These are phyloP conservation scores for Gobio gobio DNA, from an alignment of 2,113 vertebrate species.

Conservation along the genomic window DNA sequence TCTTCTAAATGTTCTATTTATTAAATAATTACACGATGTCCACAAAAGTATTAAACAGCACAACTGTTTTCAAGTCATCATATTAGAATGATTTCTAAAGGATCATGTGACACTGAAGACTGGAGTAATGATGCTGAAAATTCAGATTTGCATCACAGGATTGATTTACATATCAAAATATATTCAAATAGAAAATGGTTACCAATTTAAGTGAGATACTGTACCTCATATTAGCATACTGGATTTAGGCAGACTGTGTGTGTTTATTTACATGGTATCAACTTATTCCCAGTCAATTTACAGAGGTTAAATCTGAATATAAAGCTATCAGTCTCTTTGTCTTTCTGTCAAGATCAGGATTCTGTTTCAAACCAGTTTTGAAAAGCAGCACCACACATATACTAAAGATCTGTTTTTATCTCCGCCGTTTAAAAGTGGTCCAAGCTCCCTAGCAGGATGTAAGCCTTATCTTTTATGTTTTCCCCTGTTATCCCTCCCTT, in stretches of 20 bases:
- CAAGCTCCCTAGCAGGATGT: slow-evolving; percentile 27
- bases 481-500: not conserved
- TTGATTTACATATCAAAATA: not conserved
- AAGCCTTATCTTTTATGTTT: slow-evolving; percentile 21
- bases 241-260: not conserved
- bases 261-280: slow-evolving; percentile 15
- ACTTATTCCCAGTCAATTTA: not conserved
- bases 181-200: not conserved
- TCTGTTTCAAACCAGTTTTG: slow-evolving; percentile 20
- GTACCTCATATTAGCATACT: not conserved
- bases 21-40: not conserved
- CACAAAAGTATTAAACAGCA: too few relatives aligned
- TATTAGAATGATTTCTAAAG: not conserved
- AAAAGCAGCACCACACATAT: slow-evolving; percentile 12
- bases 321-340: not conserved
- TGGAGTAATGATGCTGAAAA: not conserved
- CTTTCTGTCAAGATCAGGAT: slow-evolving; percentile 20
- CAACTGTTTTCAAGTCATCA: not conserved
- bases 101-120: not conserved
- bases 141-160: not conserved
- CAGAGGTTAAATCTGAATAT: slow-evolving; percentile 13
- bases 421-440: slow-evolving; percentile 22
- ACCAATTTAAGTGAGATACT: not conserved
- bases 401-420: slow-evolving; percentile 45
- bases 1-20: not conserved